phyloP scores from a whole-genome alignment of 2,797 vertebrate genomes.

The Microctenopoma stevenorrisi region DNA sequence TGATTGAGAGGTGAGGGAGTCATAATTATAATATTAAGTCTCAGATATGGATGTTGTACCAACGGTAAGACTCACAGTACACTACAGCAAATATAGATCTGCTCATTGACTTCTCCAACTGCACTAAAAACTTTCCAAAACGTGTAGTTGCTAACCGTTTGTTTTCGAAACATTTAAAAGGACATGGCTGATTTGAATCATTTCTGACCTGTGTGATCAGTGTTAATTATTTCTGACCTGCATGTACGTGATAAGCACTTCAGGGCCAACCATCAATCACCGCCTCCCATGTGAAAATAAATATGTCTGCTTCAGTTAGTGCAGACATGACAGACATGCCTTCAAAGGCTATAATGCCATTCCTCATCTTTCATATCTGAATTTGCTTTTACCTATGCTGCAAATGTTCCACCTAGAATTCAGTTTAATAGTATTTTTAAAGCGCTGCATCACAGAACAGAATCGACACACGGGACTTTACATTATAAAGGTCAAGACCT shows the following conservation, averaged over 20 bases:
- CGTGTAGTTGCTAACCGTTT: no score
- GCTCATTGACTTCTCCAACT: neutral
- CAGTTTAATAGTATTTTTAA: no score
- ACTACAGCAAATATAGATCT: conserved; percentile 2
- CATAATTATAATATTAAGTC: no score
- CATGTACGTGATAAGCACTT: conserved; percentile 18
- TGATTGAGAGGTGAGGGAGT: no score
- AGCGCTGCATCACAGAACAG: no score
- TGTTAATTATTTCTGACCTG: conserved; percentile 14
- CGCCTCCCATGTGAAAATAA: conserved; percentile 18
- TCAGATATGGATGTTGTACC: no score
- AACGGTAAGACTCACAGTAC: no score
- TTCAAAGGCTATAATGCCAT: conserved; percentile 10
- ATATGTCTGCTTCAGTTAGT: conserved; percentile 9
- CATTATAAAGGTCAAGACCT: no score
- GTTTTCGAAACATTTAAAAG: neutral
- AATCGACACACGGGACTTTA: no score
- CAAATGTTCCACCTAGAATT: neutral
- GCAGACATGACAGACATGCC: conserved; percentile 11
- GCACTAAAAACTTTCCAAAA: neutral
- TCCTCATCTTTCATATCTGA: conserved; percentile 12
- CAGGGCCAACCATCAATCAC: conserved; percentile 21
- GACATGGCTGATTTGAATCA: neutral
- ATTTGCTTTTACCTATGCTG: neutral
- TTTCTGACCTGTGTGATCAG: neutral